Evolutionary conservation across 2,888 invertebrate genomes (phyloP), one percentile per base, ranked within the genome.

Genomic region (Adela reaumurella): DNA sequence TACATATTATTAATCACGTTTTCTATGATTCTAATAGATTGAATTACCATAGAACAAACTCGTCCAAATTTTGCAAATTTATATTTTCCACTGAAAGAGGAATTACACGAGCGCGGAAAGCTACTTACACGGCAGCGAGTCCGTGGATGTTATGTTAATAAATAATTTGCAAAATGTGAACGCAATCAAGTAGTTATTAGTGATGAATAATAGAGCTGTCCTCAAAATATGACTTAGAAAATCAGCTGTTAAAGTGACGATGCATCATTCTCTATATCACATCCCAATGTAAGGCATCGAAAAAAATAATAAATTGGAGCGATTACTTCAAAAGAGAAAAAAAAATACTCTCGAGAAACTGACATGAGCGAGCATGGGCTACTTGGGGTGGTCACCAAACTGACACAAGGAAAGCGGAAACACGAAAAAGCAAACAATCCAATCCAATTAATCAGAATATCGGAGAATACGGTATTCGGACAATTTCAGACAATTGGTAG

Each of bases 351-450:
- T 70, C 66, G 69, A 50, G 42, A 52, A 46, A 48, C 17, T 46
- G 47, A 68, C 63, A 74, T 74, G 78, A 76, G 70, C 76, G 78
- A 78, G 77, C 79, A 77, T 76, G 76, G 78, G 68, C 79, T 79
- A 80, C 77, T 74, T 62, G 74, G 78, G 74, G 70, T 70, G 74
- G 76, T 78, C 78, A 78, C 70, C 77, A 79, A 79, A 76, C 78
- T 74, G 78, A 81, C 81, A 81, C 81, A 81, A 81, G 81, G 74
- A 81, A 81, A 81, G 81, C 81, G 72, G 73, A 79, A 79, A 81
- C 80, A 81, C 78, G 81, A 80, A 74, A 74, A 77, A 81, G 81
- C 81, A 79, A 70, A 81, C 80, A 80, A 79, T 80, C 79, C 78
- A 78, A 78, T 80, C 78, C 55, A 77, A 74, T 74, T 71, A 68